Base-by-base conservation (phyloP, 1,140 invertebrate species). In the Cephus cinctus region DNA sequence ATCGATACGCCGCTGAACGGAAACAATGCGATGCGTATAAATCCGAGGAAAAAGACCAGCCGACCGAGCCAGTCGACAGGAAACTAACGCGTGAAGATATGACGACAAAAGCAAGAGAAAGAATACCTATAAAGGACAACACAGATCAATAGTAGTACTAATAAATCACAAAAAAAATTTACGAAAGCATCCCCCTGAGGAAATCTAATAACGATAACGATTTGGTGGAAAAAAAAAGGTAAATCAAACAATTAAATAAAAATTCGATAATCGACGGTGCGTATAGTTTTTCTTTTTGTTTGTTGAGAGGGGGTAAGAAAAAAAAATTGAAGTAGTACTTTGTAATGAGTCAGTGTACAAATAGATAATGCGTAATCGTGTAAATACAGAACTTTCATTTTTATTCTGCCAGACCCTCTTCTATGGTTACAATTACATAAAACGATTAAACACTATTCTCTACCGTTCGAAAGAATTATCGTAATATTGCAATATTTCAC, bases 351-450 rank as follows among this genome's bases (percentile, higher is more conserved):
- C 23, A 36, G 48, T 34, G 18, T 30, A 44, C 40, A 15, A n/a
- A n/a, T n/a, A n/a, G n/a, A n/a, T n/a, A n/a, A n/a, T n/a, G n/a
- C n/a, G n/a, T n/a, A n/a, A n/a, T n/a, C 30, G 41, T 60, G 64
- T 69, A 73, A 75, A 75, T 75, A 74, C 72, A 76, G 72, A 76
- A 76, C 64, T 75, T 75, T 71, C 69, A 70, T 70, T 75, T 73
- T 74, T 76, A 76, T 76, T 76, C 74, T 74, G 71, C 60, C 71
- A 70, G 71, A 72, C 68, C 69, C 65, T 75, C 61, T 69, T 69
- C 71, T 76, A 74, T 75, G 67, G 67, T 74, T 76, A 75, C 72
- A 74, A n/a, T 75, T 75, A 76, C 74, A 75, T 75, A 75, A 76
- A 75, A 75, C 73, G 73, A 76, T 76, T 69, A 74, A 76, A 75